A percentile compares a stretch with the other conserved stretches of the same genome.
Conservation (phyloP, 2,888 invertebrate species). For the Epinotia demarniana region DNA sequence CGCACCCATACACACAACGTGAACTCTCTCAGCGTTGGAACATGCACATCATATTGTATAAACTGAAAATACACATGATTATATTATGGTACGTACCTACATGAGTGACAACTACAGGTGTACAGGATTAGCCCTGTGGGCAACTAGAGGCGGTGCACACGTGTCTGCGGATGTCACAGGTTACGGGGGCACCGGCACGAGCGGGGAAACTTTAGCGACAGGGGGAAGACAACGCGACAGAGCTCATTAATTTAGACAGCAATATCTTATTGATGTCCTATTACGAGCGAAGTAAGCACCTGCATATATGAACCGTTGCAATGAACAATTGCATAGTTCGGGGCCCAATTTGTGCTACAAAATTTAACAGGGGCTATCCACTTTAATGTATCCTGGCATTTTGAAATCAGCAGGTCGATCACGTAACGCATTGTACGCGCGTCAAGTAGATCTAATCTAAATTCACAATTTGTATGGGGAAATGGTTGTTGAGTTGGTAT, state of each 20-base stretch:
- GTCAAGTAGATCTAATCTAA: too few relatives aligned
- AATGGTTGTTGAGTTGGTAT: too few relatives aligned
- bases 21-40: conserved; percentile 91
- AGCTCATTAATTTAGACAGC: conserved; percentile 30
- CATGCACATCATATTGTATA: conserved; percentile 87
- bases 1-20: conserved; percentile 93
- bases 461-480: too few relatives aligned
- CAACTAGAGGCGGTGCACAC: not conserved
- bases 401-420: too few relatives aligned
- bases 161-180: not conserved
- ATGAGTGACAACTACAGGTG: too few relatives aligned
- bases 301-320: not conserved
- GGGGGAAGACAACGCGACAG: not conserved
- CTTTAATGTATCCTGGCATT: too few relatives aligned
- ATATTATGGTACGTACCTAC: too few relatives aligned
- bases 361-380: not conserved
- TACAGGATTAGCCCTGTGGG: too few relatives aligned
- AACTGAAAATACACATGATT: conserved; percentile 66
- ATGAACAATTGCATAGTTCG: not conserved
- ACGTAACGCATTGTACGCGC: too few relatives aligned
- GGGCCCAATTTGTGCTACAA: not conserved
- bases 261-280: conserved; percentile 16
- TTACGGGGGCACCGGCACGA: not conserved
- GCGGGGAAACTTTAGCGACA: not conserved
- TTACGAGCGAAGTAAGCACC: not conserved